Evolutionary conservation across 2,797 vertebrate genomes (phyloP).

Genomic region (Rhinogobio ventralis): DNA sequence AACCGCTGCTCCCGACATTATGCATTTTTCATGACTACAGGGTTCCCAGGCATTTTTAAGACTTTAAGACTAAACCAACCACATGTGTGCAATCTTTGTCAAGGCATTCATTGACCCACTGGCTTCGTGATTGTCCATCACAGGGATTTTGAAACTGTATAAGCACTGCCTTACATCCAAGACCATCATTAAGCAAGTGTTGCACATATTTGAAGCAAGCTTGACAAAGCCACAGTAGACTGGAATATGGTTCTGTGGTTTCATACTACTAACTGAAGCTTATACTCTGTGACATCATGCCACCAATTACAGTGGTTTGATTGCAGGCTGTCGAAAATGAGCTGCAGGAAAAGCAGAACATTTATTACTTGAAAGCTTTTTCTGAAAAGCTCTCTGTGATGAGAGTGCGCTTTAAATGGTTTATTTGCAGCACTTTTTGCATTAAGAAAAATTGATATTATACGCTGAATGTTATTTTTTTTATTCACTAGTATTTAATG

Average conservation of each 20-base stretch:
- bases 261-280: constrained; percentile 60
- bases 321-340: constrained; percentile 35
- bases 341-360: constrained; percentile 49
- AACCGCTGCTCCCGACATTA: constrained; percentile 39
- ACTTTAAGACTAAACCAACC: constrained; percentile 37
- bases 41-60: constrained; percentile 33
- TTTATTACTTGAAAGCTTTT: constrained; percentile 57
- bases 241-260: constrained; percentile 61
- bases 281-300: constrained; percentile 66
- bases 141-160: constrained; percentile 29
- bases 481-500: not conserved
- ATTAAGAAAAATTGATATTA: not conserved
- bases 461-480: not conserved
- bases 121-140: constrained; percentile 1
- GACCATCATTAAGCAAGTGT: constrained; percentile 66
- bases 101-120: constrained; percentile 25
- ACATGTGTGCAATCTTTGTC: constrained; percentile 33
- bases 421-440: not conserved
- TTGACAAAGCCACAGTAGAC: constrained; percentile 66
- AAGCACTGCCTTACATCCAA: constrained; percentile 56
- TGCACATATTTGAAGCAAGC: constrained; percentile 67
- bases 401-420: not conserved
- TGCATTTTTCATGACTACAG: constrained; percentile 45
- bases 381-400: not conserved
- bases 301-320: constrained; percentile 61